Evolutionary conservation across 2,113 vertebrate species (phyloP).

Genomic region (Patagioenas fasciata): DNA sequence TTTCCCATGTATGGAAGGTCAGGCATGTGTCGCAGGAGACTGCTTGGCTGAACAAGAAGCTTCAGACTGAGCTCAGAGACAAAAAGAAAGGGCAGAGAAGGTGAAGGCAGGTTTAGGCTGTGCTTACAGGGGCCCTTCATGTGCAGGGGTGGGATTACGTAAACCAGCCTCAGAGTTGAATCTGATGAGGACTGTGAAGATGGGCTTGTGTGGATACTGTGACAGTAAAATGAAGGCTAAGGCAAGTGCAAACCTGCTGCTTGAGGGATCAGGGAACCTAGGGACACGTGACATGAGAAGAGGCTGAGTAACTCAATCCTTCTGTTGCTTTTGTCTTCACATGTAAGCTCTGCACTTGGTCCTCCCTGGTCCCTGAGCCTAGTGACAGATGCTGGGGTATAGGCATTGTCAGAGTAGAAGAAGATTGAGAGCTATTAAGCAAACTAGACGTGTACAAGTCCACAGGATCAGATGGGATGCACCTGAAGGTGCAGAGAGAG

Average conservation of each 20-base stretch:
- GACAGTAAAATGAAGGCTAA: neutral
- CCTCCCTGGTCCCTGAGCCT: neutral
- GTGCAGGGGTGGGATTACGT: neutral
- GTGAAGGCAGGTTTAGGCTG: neutral
- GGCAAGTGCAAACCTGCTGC: neutral
- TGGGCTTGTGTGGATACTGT: neutral
- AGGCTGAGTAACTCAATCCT: neutral
- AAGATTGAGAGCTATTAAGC: neutral
- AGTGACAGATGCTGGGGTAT: neutral
- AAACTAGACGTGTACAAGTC: rapidly evolving
- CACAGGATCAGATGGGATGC: neutral
- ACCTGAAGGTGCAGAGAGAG: neutral
- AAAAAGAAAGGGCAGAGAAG: neutral
- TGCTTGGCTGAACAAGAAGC: neutral
- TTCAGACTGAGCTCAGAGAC: neutral
- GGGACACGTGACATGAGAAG: neutral
- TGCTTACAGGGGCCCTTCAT: neutral
- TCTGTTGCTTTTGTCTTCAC: neutral
- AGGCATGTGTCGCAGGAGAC: rapidly evolving
- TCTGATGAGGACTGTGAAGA: neutral
- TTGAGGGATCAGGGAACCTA: neutral
- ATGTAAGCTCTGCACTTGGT: neutral
- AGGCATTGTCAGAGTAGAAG: neutral
- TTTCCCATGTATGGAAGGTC: neutral
- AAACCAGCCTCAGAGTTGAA: neutral